Percentiles rank a stretch among this genome's conserved stretches.
Conservation (phyloP, 2,113 vertebrate species). For the Scalopus aquaticus region DNA sequence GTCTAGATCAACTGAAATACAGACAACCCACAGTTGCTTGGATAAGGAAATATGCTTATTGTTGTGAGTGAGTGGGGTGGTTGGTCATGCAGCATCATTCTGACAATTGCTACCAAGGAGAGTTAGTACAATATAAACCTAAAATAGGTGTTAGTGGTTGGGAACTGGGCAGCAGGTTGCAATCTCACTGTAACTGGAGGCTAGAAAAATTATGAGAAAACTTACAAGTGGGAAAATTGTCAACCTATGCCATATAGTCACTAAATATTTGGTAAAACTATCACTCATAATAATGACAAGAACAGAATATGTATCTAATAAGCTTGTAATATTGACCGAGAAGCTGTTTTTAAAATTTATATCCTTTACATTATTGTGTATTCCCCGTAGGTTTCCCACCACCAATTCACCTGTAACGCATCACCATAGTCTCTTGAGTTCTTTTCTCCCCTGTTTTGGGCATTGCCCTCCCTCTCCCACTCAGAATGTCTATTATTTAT, state of each 20-base stretch:
- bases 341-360: too few species aligned
- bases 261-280: slow-evolving; percentile 44
- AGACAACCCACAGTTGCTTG: neutral
- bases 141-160: neutral
- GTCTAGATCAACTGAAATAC: neutral
- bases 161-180: neutral
- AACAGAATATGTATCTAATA: neutral
- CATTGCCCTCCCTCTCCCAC: too few species aligned
- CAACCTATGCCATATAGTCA: neutral
- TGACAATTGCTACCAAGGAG: neutral
- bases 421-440: too few species aligned
- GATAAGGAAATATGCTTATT: neutral
- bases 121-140: neutral
- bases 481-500: too few species aligned
- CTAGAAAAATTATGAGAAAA: neutral
- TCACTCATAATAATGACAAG: neutral
- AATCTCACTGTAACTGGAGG: neutral
- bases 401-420: too few species aligned
- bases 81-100: neutral
- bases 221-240: neutral
- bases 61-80: neutral
- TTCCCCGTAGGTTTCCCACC: too few species aligned
- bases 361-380: too few species aligned
- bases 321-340: neutral
- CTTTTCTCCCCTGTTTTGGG: too few species aligned